Evolutionary conservation across 2,113 vertebrate genomes (phyloP).

Genomic region (Tonatia bakeri): DNA sequence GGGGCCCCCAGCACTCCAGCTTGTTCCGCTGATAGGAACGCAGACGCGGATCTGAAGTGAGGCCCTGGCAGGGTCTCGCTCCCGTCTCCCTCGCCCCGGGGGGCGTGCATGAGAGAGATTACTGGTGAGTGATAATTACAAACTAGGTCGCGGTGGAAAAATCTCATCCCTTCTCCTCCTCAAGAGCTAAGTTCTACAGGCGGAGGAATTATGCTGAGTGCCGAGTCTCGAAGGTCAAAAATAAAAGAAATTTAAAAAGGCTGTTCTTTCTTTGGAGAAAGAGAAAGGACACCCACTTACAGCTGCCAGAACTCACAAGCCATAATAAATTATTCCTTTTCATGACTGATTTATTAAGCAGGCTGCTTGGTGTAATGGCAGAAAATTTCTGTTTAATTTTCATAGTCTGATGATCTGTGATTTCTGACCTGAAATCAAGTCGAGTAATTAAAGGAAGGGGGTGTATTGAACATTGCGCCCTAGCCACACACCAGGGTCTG

Average conservation of each 20-base stretch:
- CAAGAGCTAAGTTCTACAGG: constrained; percentile 81
- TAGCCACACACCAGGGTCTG: constrained; percentile 1
- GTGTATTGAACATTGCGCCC: constrained; percentile 44
- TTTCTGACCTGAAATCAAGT: constrained; percentile 75
- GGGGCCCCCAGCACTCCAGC: constrained; percentile 64
- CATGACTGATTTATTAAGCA: constrained; percentile 84
- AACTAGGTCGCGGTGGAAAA: constrained; percentile 82
- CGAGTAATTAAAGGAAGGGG: constrained; percentile 72
- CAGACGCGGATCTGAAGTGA: constrained; percentile 75
- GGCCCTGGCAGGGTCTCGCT: constrained; percentile 67
- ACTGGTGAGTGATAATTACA: constrained; percentile 81
- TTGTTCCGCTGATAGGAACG: constrained; percentile 72
- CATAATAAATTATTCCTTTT: constrained; percentile 89
- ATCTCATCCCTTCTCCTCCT: constrained; percentile 74
- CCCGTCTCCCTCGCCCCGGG: constrained; percentile 71
- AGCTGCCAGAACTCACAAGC: constrained; percentile 85
- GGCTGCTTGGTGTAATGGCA: constrained; percentile 84
- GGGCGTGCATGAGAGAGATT: constrained; percentile 76
- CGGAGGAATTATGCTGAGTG: constrained; percentile 81
- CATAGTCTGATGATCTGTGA: constrained; percentile 74
- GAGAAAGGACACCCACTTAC: constrained; percentile 85
- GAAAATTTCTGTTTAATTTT: constrained; percentile 85
- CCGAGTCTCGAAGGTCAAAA: constrained; percentile 77
- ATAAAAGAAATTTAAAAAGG: too few species aligned
- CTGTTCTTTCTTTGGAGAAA: constrained; percentile 80